Base-by-base conservation (phyloP, 1,140 invertebrate genomes). In the Stegodyphus mimosarum region DNA sequence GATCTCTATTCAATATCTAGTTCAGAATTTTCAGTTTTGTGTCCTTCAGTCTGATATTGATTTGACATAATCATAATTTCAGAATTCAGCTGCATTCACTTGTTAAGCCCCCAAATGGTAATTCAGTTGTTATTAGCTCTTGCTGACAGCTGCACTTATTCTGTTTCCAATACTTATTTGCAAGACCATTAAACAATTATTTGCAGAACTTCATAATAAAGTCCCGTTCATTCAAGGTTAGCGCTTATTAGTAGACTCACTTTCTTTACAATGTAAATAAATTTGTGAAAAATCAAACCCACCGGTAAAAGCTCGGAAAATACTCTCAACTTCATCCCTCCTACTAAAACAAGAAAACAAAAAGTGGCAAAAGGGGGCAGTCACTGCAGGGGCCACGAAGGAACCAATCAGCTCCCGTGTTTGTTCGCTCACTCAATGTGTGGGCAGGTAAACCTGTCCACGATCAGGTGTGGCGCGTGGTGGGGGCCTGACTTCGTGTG, bases 361-460 rank as follows among this genome's bases (percentile, higher is more conserved):
- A 60, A 63, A 18, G 55, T 11, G 18, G 64, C 17, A 7, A 48
- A 15, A 13, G 52, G 15, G 15, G 64, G 51, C 1, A 73, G 51
- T 11, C 33, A 67, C 60, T 49, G 55, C 9, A 60, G 55, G 9
- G 15, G 55, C 9, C 9, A 60, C 7, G 55, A 80, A 60, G 6
- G 18, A n/a, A 63, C 69, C 78, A 71, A 71, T 64, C 78, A 80
- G 78, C 78, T 80, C 33, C 78, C 63, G 78, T 72, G 78, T 72
- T 80, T 71, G 78, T 33, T 51, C 69, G n/a, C 11, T 48, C 78
- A 9, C 78, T 78, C 18, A 13, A 78, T 55, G 69, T 80, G 78
- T 80, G 78, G 78, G 78, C 78, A 80, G 78, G 78, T 80, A 80
- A 80, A 80, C 78, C 78, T 51, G 78, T 80, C 55, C 10, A 17